Percentiles rank a stretch among this genome's conserved stretches.
These are phyloP conservation scores for Alcis repandata DNA, from an alignment of 2,888 invertebrate genomes.

Conservation along the genomic window DNA sequence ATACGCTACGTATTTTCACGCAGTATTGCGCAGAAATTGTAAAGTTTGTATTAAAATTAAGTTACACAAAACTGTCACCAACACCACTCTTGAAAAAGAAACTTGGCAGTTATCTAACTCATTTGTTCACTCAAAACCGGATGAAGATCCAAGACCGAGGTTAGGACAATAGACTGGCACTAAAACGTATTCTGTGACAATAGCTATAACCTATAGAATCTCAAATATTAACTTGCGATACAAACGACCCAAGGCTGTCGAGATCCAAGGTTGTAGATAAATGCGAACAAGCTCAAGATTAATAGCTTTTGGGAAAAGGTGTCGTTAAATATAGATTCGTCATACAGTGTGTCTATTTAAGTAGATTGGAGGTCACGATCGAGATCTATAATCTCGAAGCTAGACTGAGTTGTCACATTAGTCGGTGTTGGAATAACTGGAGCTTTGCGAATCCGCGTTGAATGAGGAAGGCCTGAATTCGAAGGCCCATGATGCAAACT, in stretches of 20 bases:
- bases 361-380: constrained; percentile 11
- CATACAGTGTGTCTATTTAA: not conserved
- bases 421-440: constrained; percentile 6
- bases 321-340: constrained; percentile 9
- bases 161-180: constrained; percentile 11
- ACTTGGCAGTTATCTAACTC: constrained; percentile 8
- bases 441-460: constrained; percentile 14
- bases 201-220: constrained; percentile 3
- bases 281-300: constrained; percentile 13
- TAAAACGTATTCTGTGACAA: constrained; percentile 2
- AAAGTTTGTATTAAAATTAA: not conserved
- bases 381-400: not conserved
- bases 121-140: constrained; percentile 4
- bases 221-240: constrained; percentile 10
- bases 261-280: constrained; percentile 13
- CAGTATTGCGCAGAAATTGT: too few species aligned
- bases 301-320: constrained; percentile 12
- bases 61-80: not conserved
- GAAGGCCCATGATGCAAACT: constrained; percentile 35
- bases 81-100: constrained; percentile 7
- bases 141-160: constrained; percentile 7
- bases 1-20: too few species aligned
- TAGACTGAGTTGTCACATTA: not conserved
- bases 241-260: constrained; percentile 11
- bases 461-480: constrained; percentile 38